phyloP scores from a whole-genome alignment of 2,113 vertebrate species.

The Syrrhaptes paradoxus region DNA sequence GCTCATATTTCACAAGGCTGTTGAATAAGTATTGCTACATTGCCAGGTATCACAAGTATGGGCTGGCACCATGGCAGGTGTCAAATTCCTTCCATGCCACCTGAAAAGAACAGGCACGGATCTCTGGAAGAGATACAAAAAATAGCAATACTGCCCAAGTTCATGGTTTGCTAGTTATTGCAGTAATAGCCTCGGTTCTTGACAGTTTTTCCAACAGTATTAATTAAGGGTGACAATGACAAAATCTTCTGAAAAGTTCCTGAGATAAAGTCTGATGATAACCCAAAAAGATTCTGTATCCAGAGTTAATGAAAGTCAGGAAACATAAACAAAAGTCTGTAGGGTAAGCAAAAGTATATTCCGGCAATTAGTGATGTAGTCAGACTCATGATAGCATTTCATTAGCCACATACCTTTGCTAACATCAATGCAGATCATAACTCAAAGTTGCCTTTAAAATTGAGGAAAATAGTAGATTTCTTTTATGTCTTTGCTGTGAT shows the following conservation, averaged over 20 bases:
- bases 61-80: neutral
- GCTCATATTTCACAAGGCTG: neutral
- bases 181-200: neutral
- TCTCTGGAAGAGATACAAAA: neutral
- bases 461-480: neutral
- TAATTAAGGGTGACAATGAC: neutral
- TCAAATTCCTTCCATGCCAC: neutral
- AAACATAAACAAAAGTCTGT: neutral
- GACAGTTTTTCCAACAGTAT: neutral
- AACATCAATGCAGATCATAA: neutral
- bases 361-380: neutral
- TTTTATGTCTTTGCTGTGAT: neutral
- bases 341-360: neutral
- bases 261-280: neutral
- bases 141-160: neutral
- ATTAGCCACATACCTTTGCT: neutral
- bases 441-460: neutral
- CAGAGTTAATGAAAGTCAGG: neutral
- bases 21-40: neutral
- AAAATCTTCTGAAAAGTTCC: neutral
- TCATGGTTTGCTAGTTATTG: neutral
- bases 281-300: neutral
- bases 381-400: neutral
- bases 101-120: neutral
- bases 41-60: neutral